phyloP scores from a whole-genome alignment of 2,113 vertebrate genomes.

The Lota lota region DNA sequence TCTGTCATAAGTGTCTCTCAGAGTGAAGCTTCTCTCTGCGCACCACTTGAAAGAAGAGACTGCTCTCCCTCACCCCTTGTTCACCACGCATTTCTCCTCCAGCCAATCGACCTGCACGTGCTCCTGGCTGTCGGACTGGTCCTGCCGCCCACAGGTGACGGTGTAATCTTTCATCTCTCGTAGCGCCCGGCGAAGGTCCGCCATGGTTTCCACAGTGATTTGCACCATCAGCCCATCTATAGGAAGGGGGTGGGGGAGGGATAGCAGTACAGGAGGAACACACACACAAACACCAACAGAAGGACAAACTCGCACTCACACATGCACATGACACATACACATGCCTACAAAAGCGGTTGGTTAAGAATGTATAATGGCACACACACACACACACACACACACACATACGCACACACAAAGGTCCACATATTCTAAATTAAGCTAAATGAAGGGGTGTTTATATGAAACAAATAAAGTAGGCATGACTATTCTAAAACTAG shows the following conservation, averaged over 20 bases:
- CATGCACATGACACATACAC: conserved; percentile 24
- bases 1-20: too few species aligned
- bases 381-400: conserved; percentile 6
- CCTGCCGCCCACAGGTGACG: conserved; percentile 88
- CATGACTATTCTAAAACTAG: conserved; percentile 1
- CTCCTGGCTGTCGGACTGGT: conserved; percentile 91
- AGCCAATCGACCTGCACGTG: conserved; percentile 93
- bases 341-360: background rate
- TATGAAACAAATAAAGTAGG: conserved; percentile 16
- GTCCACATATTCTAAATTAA: conserved; percentile 45
- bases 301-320: conserved; percentile 58
- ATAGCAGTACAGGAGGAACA: conserved; percentile 59
- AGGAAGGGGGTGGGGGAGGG: conserved; percentile 38
- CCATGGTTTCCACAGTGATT: conserved; percentile 96
- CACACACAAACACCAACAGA: conserved; percentile 47
- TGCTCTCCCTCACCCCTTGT: conserved; percentile 83
- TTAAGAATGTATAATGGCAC: background rate
- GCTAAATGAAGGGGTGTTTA: conserved; percentile 13
- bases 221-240: conserved; percentile 94
- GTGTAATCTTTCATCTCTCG: conserved; percentile 97
- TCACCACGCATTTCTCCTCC: conserved; percentile 89
- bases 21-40: too few species aligned
- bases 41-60: conserved; percentile 22
- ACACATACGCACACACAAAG: conserved; percentile 23
- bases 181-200: conserved; percentile 85